Percentiles rank a stretch among this genome's conserved stretches.
phyloP scores from a whole-genome alignment of 2,113 vertebrate species.

The Protobothrops mucrosquamatus region DNA sequence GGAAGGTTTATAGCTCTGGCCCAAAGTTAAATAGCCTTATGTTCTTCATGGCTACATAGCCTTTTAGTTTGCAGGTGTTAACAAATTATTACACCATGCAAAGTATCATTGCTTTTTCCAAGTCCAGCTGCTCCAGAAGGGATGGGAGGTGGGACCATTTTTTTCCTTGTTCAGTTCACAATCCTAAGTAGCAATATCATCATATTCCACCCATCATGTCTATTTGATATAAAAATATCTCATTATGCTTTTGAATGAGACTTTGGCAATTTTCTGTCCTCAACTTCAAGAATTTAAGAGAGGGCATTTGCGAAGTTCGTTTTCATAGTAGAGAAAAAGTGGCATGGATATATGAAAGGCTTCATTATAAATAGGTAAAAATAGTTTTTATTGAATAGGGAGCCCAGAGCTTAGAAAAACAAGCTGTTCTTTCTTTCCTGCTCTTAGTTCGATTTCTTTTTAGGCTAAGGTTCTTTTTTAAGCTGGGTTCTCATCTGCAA shows the following conservation, averaged over 20 bases:
- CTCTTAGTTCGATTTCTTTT: neutral
- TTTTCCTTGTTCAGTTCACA: neutral
- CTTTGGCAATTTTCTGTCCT: neutral
- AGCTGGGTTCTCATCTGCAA: neutral
- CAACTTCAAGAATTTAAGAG: neutral
- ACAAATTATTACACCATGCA: neutral
- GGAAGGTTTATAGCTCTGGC: neutral
- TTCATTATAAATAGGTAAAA: neutral
- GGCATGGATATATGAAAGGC: neutral
- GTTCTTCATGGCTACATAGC: neutral
- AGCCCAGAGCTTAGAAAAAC: neutral
- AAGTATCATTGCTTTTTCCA: neutral
- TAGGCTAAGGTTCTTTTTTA: neutral
- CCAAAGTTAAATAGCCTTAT: neutral
- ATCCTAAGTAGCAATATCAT: neutral
- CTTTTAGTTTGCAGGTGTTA: neutral
- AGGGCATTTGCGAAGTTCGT: neutral
- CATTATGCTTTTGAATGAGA: neutral
- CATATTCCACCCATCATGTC: neutral
- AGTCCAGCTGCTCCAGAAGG: neutral
- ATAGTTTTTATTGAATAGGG: neutral
- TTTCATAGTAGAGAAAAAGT: neutral
- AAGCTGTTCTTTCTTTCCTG: neutral
- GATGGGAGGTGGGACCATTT: neutral
- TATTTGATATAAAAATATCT: neutral